Base-by-base conservation (phyloP, 2,113 vertebrate species). In the Boleophthalmus pectinirostris region DNA sequence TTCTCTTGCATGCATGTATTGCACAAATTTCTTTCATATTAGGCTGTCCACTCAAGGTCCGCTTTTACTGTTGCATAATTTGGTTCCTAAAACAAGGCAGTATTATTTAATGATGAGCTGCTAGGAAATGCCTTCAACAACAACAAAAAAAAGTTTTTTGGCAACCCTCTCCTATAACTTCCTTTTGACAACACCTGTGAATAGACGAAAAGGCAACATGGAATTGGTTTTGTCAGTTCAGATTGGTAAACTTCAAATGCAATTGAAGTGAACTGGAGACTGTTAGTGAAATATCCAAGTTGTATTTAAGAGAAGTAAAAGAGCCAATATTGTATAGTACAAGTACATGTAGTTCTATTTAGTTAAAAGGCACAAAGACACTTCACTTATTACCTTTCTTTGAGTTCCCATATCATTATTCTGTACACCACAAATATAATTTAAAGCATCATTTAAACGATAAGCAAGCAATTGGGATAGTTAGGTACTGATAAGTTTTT, bases 31-130 rank as follows among this genome's bases (percentile, higher is more conserved):
- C 18, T 64, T 64, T 38, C 18, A 64, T n/a, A 12, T 33, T 33
- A 43, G n/a, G 33, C 20, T 64, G 61, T 64, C 16, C 18, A 64
- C 61, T 38, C 21, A 20, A 63, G 60, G 60, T 38, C 35, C 5
- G 33, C 61, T 38, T 58, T 63, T 64, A 64, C 35, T 64, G 20
- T 43, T 64, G 61, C 61, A 64, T 38, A 43, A 38, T 43, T 21
- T 64, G 20, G 20, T 21, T 43, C 18, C 61, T 64, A 64, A 38
- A 38, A 33, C 61, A 38, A 38, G 20, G 33, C 29, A n/a, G 61
- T 64, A 43, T 10, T 43, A 33, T 38, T 64, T 8, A 21, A 43
- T 43, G 20, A 63, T 63, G 25, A 64, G 56, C 61, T 20, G 6
- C 25, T 25, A 29, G 51, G n/a, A 61, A 61, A 25, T 33, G 25